Base-by-base conservation (phyloP, 2,797 vertebrate species). In the Chelon labrosus region DNA sequence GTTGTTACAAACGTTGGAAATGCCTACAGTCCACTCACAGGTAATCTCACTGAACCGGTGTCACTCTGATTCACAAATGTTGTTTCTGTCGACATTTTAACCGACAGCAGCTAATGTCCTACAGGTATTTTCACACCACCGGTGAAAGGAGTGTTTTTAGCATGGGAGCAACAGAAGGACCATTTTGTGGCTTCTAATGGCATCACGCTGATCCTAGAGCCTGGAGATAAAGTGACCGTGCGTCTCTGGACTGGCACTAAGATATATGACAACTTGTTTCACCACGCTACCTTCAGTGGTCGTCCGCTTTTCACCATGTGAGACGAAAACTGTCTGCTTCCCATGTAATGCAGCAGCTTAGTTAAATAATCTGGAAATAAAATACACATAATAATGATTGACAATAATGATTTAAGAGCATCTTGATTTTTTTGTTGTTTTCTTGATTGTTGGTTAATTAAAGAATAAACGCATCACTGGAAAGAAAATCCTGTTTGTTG, bases 241-340 rank as follows among this genome's bases (percentile, higher is more conserved):
- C 59, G 10, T n/a, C 64, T 61, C 17, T 49, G 2, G 22, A 0
- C 0, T 1, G 0, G 27, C 0, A 0, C 47, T 2, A 41, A 5
- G 5, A 3, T 80, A 4, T 56, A 0, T 60, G 77, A 60, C 2
- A 53, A 27, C 27, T 0, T 0, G 0, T 38, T 38, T 20, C 42
- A 10, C 27, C 65, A 62, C 12, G 63, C 10, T 50, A 73, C 37
- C 22, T 78, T 81, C 51, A 83, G 72, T 25, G 84, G 81, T 2
- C 73, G 70, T 11, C 47, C 81, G 53, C 44, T 86, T 13, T 84
- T 84, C 55, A 42, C 56, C n/a, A 38, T 68, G 70, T 77, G 39
- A 73, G 22, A 52, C 4, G 6, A 3, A 22, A 10, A 38, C 37
- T 38, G 37, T 10, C 10, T 7, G 10, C 37, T 38, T 38, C 37